Evolutionary conservation across 2,888 invertebrate genomes (phyloP).

Genomic region (Acrobasis repandana): DNA sequence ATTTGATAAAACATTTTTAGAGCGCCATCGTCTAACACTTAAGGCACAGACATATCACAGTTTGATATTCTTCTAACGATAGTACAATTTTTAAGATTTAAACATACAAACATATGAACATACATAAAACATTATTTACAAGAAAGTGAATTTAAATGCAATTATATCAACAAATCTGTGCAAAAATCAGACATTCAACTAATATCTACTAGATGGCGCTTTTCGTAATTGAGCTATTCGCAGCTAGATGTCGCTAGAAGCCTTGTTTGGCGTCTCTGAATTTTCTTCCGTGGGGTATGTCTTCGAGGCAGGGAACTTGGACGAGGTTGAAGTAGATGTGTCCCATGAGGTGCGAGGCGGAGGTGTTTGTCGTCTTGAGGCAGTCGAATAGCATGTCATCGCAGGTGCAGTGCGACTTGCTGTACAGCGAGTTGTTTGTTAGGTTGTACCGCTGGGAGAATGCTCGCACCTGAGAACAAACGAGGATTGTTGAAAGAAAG

Average conservation of each 20-base stretch:
- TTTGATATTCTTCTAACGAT: constrained; percentile 69
- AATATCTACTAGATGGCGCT: constrained; percentile 64
- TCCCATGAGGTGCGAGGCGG: constrained; percentile 90
- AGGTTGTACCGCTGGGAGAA: constrained; percentile 90
- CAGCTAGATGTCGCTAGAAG: constrained; percentile 66
- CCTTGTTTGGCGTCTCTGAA: constrained; percentile 80
- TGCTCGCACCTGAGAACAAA: constrained; percentile 71
- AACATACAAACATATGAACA: constrained; percentile 35
- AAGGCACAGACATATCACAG: constrained; percentile 82
- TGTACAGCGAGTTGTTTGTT: constrained; percentile 92
- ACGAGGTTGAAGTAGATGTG: constrained; percentile 93
- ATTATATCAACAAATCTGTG: constrained; percentile 51
- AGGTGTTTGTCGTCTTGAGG: constrained; percentile 88
- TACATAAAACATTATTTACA: constrained; percentile 41
- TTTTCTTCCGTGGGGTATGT: constrained; percentile 63
- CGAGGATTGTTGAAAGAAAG: background rate
- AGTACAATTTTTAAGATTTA: constrained; percentile 37
- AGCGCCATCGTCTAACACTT: constrained; percentile 69
- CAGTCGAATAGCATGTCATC: constrained; percentile 92
- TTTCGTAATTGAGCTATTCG: constrained; percentile 46
- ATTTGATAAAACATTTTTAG: constrained; percentile 45
- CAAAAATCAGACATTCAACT: constrained; percentile 45
- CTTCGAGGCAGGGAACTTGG: constrained; percentile 88
- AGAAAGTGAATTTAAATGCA: constrained; percentile 39
- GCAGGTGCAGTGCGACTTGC: constrained; percentile 94